Evolutionary conservation across 2,797 vertebrate species (phyloP).

Genomic region (Threskiornis aethiopicus): DNA sequence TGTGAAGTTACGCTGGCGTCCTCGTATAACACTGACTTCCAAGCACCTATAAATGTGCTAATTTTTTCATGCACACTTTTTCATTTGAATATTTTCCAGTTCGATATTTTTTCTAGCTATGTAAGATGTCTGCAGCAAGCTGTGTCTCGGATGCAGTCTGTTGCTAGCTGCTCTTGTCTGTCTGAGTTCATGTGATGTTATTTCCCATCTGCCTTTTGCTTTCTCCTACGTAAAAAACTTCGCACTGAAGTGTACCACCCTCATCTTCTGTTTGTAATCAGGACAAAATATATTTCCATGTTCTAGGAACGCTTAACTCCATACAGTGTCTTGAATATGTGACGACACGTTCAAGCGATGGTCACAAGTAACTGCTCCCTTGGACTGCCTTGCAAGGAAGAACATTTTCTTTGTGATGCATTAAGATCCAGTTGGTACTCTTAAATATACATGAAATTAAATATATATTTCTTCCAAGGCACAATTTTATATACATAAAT

Average conservation of each 20-base stretch:
- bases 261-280: not conserved
- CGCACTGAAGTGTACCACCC: not conserved
- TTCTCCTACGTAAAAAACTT: not conserved
- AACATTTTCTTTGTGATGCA: not conserved
- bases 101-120: not conserved
- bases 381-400: not conserved
- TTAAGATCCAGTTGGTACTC: not conserved
- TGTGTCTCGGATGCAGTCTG: not conserved
- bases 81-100: not conserved
- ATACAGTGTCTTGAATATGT: not conserved
- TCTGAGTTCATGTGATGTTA: not conserved
- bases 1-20: not conserved
- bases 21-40: not conserved
- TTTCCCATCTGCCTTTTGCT: not conserved
- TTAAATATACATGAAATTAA: conserved; percentile 5
- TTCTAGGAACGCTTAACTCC: not conserved
- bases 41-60: not conserved
- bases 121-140: not conserved
- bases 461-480: not conserved
- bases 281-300: not conserved
- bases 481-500: not conserved
- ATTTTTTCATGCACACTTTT: not conserved
- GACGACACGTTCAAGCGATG: not conserved
- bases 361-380: not conserved
- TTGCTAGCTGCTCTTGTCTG: not conserved